phyloP scores from a whole-genome alignment of 2,888 invertebrate genomes.

The Eupithecia subumbrata region DNA sequence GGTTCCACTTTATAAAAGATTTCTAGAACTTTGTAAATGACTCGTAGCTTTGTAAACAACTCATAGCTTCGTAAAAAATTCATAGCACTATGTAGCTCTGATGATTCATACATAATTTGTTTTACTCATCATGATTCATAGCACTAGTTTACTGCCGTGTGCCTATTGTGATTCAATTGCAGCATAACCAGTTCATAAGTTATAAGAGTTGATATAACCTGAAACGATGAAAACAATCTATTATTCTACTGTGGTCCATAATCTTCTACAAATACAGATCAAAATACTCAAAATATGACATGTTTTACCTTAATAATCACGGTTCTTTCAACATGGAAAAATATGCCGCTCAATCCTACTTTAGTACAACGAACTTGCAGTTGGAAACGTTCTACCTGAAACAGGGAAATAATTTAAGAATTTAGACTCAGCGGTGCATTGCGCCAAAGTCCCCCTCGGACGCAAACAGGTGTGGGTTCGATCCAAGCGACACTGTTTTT shows the following conservation, averaged over 20 bases:
- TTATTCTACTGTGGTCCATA: neutral
- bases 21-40: neutral
- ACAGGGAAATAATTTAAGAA: neutral
- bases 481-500: neutral
- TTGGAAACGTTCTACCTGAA: constrained; percentile 4
- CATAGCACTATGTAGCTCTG: neutral
- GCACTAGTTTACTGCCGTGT: neutral
- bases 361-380: neutral
- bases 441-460: neutral
- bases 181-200: constrained; percentile 5
- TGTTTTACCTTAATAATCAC: constrained; percentile 9
- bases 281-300: neutral
- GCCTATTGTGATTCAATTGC: neutral
- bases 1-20: neutral
- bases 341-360: constrained; percentile 3
- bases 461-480: neutral
- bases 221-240: neutral
- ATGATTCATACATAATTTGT: neutral
- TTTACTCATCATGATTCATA: neutral
- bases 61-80: neutral
- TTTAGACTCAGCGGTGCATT: neutral
- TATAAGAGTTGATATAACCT: constrained; percentile 1
- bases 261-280: neutral
- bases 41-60: neutral
- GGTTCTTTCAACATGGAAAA: constrained; percentile 7